A percentile compares a stretch with the other conserved stretches of the same genome.
These are phyloP conservation scores for Larimichthys crocea DNA, from an alignment of 2,113 vertebrate species.

Conservation along the genomic window DNA sequence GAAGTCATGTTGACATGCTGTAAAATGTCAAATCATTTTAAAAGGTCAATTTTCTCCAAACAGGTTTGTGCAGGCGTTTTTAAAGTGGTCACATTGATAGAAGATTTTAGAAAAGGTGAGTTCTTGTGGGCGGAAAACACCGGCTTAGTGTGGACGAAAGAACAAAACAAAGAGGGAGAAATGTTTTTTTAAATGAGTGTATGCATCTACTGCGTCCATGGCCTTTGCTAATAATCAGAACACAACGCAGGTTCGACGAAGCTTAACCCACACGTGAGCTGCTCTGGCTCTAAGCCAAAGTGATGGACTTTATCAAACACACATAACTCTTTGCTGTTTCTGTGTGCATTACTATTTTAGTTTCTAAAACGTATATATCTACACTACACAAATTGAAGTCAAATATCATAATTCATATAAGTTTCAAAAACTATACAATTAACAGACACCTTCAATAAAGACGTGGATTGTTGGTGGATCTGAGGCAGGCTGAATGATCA, in stretches of 20 bases:
- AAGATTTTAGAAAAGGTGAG: background rate
- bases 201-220: background rate
- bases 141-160: background rate
- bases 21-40: slow-evolving; percentile 8
- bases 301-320: slow-evolving; percentile 5
- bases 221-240: background rate
- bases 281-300: slow-evolving; percentile 37
- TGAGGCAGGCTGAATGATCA: too few species aligned
- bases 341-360: background rate
- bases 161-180: slow-evolving; percentile 4
- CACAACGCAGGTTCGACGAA: background rate
- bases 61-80: background rate
- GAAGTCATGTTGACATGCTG: background rate
- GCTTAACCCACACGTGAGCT: slow-evolving; percentile 19
- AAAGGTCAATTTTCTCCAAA: slow-evolving; percentile 5
- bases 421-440: too few species aligned
- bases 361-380: background rate
- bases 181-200: background rate
- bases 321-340: background rate
- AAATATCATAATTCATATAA: too few species aligned
- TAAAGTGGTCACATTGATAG: slow-evolving; percentile 5
- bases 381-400: too few species aligned
- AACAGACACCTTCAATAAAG: too few species aligned
- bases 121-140: background rate
- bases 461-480: too few species aligned